Conservation (phyloP, 1,140 invertebrate species). For the Orchestia grillus region DNA sequence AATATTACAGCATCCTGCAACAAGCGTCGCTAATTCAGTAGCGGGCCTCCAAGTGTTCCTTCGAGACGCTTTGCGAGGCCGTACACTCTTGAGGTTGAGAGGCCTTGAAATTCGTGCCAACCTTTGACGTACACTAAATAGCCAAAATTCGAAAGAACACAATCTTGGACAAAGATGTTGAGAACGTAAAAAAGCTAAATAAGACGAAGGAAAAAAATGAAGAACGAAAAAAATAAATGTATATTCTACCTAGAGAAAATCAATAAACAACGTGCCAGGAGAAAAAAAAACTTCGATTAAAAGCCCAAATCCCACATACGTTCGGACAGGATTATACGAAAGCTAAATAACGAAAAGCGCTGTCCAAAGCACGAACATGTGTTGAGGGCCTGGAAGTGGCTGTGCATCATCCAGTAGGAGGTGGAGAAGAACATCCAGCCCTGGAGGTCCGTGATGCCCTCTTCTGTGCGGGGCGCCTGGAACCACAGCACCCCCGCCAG, state of each 20-base stretch:
- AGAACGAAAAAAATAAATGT: neutral
- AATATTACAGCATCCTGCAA: too few species aligned
- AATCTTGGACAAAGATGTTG: too few species aligned
- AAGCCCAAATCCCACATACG: too few species aligned
- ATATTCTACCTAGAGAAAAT: neutral
- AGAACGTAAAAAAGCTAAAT: too few species aligned
- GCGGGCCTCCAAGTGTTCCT: too few species aligned
- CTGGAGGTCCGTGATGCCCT: conserved; percentile 83
- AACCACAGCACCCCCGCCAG: conserved; percentile 86
- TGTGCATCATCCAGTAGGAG: conserved; percentile 89
- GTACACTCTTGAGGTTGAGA: too few species aligned
- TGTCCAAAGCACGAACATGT: conserved; percentile 76
- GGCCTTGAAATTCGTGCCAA: too few species aligned
- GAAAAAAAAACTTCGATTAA: neutral
- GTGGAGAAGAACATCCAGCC: conserved; percentile 91
- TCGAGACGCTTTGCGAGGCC: too few species aligned
- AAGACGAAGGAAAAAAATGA: neutral
- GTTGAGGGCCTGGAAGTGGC: conserved; percentile 84
- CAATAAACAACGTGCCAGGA: neutral
- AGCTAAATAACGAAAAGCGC: neutral
- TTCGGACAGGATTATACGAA: neutral
- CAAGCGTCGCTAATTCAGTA: too few species aligned
- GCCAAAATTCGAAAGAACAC: too few species aligned
- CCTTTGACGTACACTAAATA: too few species aligned
- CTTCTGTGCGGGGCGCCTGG: conserved; percentile 81